Evolutionary conservation across 1,140 invertebrate species (phyloP), one percentile per base, ranked within the genome.

Genomic region (Drosophila tropicalis): DNA sequence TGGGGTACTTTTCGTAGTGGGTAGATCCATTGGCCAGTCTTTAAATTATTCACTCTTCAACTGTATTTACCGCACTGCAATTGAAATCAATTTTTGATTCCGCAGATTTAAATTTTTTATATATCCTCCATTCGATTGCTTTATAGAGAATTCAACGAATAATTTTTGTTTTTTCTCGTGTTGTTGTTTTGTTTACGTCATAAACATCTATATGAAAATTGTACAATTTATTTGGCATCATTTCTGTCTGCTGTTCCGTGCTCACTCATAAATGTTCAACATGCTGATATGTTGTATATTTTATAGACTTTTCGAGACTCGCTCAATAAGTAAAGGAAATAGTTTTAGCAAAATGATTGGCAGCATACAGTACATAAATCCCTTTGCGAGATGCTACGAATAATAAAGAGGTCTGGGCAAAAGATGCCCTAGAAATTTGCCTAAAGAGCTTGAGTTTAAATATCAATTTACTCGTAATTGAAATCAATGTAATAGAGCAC

Each of bases 81-180:
- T 89, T 84, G 77, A 89, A 90, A 89, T 89, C 80, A 89, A 89
- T 89, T 89, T 89, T 89, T 87, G 84, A 89, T 87, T 82, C 70
- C 56, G 47, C 77, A 70, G 62, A 68, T 77, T 63, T 83, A 41
- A 57, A 79, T 74, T 74, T 70, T 70, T 70, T 79, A 69, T 79
- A 22, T n/a, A 22, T 10, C 7, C 9, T 22, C 9, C 15, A 22
- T 7, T 47, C 15, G 7, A 44, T 47, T 47, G 6, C 17, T 47
- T 44, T 47, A 17, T 47, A 19, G 15, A 19, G 12, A 12, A 51
- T 51, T 51, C 44, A 51, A n/a, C 12, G 36, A 39, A 39, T 39
- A 2, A 22, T 19, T 9, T 51, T 22, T 44, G 19, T n/a, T 9
- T 15, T 57, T 34, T 58, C 15, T 29, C 5, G 29, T 67, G 10